Conservation (phyloP, 2,797 vertebrate genomes). For the Huso huso region DNA sequence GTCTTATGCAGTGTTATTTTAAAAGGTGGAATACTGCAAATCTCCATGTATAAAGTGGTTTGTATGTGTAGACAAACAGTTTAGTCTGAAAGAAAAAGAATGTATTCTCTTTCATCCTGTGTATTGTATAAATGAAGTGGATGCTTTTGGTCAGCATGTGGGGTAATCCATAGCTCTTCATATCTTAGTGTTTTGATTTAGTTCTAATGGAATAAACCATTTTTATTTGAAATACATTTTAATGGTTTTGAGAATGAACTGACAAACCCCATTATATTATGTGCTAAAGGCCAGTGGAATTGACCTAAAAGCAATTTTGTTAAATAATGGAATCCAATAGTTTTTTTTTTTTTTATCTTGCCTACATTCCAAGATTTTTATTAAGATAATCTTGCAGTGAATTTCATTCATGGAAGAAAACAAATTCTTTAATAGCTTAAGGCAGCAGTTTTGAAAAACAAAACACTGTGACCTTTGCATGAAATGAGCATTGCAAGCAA, state of each 20-base stretch:
- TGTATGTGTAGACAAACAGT: too few species aligned
- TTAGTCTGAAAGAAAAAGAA: too few species aligned
- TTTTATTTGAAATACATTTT: slow-evolving; percentile 12
- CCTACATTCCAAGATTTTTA: slow-evolving; percentile 18
- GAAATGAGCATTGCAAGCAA: slow-evolving; percentile 6
- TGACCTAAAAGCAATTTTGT: slow-evolving; percentile 39
- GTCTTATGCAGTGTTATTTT: too few species aligned
- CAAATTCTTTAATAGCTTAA: slow-evolving; percentile 4
- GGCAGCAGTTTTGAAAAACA: not conserved
- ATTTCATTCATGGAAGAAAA: slow-evolving; percentile 15
- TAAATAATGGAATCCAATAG: slow-evolving; percentile 19
- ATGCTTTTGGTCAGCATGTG: too few species aligned
- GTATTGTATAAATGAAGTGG: too few species aligned
- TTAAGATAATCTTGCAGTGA: slow-evolving; percentile 18
- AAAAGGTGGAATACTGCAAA: too few species aligned
- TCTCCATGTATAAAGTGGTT: too few species aligned
- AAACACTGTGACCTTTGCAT: not conserved
- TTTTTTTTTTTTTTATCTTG: not conserved
- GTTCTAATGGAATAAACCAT: slow-evolving; percentile 3
- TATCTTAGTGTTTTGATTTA: not conserved
- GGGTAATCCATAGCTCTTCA: too few species aligned
- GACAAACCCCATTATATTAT: slow-evolving; percentile 23
- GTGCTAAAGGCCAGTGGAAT: slow-evolving; percentile 25
- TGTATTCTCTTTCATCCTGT: too few species aligned
- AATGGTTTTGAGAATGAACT: slow-evolving; percentile 8